Evolutionary conservation across 1,140 invertebrate genomes (phyloP).

Genomic region (Halotydeus destructor): DNA sequence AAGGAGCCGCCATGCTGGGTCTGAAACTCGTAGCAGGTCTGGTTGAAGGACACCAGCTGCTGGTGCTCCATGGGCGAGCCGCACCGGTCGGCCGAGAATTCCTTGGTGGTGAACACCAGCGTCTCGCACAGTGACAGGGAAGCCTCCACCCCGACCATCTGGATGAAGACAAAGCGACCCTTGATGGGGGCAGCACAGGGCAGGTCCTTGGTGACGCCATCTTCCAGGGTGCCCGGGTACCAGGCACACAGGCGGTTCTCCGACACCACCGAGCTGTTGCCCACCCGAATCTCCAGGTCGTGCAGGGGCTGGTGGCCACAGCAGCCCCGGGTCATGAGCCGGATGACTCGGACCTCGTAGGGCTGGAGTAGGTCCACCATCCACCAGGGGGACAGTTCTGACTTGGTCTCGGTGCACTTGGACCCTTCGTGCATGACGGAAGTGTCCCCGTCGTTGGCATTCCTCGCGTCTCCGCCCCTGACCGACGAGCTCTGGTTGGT

Average conservation of each 20-base stretch:
- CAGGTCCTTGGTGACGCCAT: conserved; percentile 71
- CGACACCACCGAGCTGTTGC: conserved; percentile 62
- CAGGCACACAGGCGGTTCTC: conserved; percentile 73
- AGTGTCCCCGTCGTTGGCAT: conserved; percentile 62
- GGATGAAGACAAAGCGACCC: conserved; percentile 66
- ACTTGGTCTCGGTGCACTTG: conserved; percentile 64
- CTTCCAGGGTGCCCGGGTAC: conserved; percentile 74
- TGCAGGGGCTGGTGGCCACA: conserved; percentile 71
- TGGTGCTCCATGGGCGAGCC: conserved; percentile 12
- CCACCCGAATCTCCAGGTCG: conserved; percentile 72
- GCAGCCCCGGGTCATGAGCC: conserved; percentile 62
- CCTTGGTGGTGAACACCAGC: conserved; percentile 66
- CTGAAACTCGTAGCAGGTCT: conserved; percentile 65
- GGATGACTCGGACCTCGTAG: conserved; percentile 56
- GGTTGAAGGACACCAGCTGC: conserved; percentile 28
- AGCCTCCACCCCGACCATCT: conserved; percentile 69
- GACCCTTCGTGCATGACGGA: conserved; percentile 62
- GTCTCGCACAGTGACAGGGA: conserved; percentile 73
- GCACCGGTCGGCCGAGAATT: conserved; percentile 15
- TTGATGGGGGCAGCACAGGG: conserved; percentile 56
- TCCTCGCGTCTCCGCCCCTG: conserved; percentile 48
- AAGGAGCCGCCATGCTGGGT: conserved; percentile 44
- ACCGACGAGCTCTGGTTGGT: conserved; percentile 62
- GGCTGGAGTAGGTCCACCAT: conserved; percentile 58
- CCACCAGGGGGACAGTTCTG: conserved; percentile 76